These are phyloP conservation scores for Drosophila dunni DNA, from an alignment of 1,140 invertebrate genomes.

Conservation along the genomic window DNA sequence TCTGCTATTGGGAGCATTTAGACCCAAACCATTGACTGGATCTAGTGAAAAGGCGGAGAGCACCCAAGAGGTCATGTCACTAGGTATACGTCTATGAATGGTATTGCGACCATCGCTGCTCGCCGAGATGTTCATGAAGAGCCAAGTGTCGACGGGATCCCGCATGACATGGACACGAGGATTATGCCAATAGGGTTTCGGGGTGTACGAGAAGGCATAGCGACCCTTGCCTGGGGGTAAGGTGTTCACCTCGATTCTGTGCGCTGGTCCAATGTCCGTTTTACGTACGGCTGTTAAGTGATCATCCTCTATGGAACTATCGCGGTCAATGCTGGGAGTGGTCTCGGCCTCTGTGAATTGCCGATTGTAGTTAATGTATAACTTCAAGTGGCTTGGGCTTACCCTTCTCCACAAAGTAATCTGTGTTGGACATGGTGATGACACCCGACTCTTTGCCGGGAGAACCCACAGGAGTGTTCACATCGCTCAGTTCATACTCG, in stretches of 20 bases:
- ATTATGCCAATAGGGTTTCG: conserved; percentile 91
- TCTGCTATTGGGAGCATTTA: conserved; percentile 89
- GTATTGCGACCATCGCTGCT: conserved; percentile 85
- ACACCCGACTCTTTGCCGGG: conserved; percentile 82
- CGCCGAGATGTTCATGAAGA: conserved; percentile 92
- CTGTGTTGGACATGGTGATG: conserved; percentile 79
- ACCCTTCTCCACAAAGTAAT: conserved; percentile 77
- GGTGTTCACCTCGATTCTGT: conserved; percentile 87
- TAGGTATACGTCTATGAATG: conserved; percentile 88
- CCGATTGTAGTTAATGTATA: background rate
- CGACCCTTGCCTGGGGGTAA: conserved; percentile 93
- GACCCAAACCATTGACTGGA: conserved; percentile 92
- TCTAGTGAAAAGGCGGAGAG: conserved; percentile 97
- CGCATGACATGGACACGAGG: conserved; percentile 92
- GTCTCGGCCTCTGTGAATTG: conserved; percentile 62
- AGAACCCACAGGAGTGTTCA: conserved; percentile 74
- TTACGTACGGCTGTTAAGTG: conserved; percentile 74
- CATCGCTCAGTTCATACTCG: conserved; percentile 82
- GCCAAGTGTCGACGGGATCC: conserved; percentile 91
- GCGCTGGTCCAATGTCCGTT: conserved; percentile 83
- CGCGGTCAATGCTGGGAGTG: conserved; percentile 49
- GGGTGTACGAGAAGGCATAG: conserved; percentile 95
- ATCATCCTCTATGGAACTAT: conserved; percentile 68
- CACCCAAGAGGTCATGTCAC: conserved; percentile 96
- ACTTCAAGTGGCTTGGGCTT: background rate